Percentiles rank a stretch among this genome's conserved stretches.
phyloP scores from a whole-genome alignment of 2,797 vertebrate genomes.

The Bovichtus variegatus region DNA sequence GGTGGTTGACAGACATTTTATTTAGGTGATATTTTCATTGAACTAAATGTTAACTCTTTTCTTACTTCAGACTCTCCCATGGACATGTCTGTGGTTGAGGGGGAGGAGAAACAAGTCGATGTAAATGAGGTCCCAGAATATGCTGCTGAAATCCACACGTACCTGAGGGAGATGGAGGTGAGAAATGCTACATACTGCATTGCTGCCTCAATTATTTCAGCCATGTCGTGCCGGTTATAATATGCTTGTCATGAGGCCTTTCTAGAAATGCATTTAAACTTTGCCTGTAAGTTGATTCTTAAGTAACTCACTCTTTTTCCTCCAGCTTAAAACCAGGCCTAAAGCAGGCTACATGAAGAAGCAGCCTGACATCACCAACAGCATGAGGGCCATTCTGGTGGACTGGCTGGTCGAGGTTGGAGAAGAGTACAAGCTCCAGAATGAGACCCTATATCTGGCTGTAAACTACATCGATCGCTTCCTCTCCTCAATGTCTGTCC shows the following conservation, averaged over 20 bases:
- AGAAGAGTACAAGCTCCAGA: slow-evolving; percentile 98
- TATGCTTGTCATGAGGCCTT: neutral
- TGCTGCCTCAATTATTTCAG: neutral
- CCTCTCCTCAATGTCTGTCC: slow-evolving; percentile 98
- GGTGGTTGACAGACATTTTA: neutral
- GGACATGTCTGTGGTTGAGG: slow-evolving; percentile 93
- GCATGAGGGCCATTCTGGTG: slow-evolving; percentile 97
- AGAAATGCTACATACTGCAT: neutral
- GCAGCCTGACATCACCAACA: slow-evolving; percentile 97
- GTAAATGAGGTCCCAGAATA: slow-evolving; percentile 92
- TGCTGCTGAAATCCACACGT: slow-evolving; percentile 90
- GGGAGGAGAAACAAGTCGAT: slow-evolving; percentile 84
- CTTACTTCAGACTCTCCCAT: slow-evolving; percentile 91
- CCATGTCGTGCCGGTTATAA: neutral
- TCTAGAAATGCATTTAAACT: neutral
- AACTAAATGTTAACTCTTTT: neutral
- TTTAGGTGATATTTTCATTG: neutral
- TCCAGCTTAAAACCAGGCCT: slow-evolving; percentile 92
- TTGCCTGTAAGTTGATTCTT: neutral
- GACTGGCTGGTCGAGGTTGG: slow-evolving; percentile 99
- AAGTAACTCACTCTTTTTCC: rapidly evolving
- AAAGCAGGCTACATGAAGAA: slow-evolving; percentile 97
- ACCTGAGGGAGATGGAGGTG: slow-evolving; percentile 97
- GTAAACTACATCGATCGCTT: slow-evolving; percentile 99
- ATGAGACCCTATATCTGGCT: slow-evolving; percentile 95